A percentile compares a stretch with the other conserved stretches of the same genome.
These are phyloP conservation scores for Rhineura floridana DNA, from an alignment of 2,113 vertebrate species.

Conservation along the genomic window DNA sequence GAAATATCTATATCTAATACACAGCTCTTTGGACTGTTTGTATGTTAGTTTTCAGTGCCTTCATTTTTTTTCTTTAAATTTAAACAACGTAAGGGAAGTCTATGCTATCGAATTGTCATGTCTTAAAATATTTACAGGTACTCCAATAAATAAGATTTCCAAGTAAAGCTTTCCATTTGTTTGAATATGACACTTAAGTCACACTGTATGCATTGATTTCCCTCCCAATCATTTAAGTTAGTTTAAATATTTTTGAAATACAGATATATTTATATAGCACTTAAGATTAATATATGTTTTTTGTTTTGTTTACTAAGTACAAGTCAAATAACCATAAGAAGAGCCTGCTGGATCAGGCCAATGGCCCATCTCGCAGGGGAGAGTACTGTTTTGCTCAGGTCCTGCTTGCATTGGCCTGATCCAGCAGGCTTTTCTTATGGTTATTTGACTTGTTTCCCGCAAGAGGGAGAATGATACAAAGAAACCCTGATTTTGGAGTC, in stretches of 20 bases:
- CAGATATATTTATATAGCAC: background rate
- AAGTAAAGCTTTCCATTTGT: background rate
- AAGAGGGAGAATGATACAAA: background rate
- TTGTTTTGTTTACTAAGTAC: background rate
- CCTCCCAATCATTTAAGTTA: background rate
- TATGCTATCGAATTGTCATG: background rate
- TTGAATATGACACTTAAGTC: background rate
- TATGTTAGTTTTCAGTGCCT: slow-evolving; percentile 7
- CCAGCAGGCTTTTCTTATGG: too few relatives aligned
- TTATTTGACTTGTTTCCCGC: too few relatives aligned
- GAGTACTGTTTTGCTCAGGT: too few relatives aligned
- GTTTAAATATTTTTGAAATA: background rate
- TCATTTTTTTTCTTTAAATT: background rate
- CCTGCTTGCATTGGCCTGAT: too few relatives aligned
- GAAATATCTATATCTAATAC: background rate
- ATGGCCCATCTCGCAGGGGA: too few relatives aligned
- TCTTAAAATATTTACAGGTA: slow-evolving; percentile 10
- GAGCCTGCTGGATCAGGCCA: too few relatives aligned
- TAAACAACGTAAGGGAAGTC: background rate
- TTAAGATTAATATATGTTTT: background rate
- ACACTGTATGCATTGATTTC: background rate
- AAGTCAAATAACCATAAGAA: background rate
- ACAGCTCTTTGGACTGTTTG: background rate
- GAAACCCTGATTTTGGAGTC: background rate
- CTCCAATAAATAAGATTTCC: background rate